A percentile compares a stretch with the other conserved stretches of the same genome.
These are phyloP conservation scores for Allolobophora icterica DNA, from an alignment of 2,888 invertebrate genomes.

Conservation along the genomic window DNA sequence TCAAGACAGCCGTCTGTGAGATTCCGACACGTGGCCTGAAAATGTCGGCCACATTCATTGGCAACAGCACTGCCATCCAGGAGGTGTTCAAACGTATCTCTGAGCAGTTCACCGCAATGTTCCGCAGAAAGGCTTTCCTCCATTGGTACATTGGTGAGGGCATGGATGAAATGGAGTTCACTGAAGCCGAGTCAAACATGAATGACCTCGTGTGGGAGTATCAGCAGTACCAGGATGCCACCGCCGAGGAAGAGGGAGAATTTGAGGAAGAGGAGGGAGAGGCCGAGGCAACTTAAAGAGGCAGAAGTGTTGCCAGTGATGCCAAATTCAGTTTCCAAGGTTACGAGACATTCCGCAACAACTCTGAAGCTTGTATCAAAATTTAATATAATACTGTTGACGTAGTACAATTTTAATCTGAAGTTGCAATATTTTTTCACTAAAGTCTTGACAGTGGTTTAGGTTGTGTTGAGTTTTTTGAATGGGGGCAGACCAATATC, in stretches of 20 bases:
- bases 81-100: constrained; percentile 62
- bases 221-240: constrained; percentile 62
- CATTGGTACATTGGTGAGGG: constrained; percentile 98
- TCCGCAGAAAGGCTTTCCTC: constrained; percentile 83
- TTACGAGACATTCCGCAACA: background rate
- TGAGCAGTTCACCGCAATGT: constrained; percentile 72
- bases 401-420: background rate
- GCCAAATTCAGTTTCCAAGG: constrained; percentile 17
- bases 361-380: background rate
- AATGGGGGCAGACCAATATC: background rate
- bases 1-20: constrained; percentile 87
- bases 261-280: constrained; percentile 31
- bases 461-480: background rate
- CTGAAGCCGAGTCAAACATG: constrained; percentile 94
- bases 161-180: constrained; percentile 97
- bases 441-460: background rate
- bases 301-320: background rate
- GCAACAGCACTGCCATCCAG: constrained; percentile 63
- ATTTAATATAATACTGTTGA: background rate
- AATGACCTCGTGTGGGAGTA: constrained; percentile 70
- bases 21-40: constrained; percentile 82
- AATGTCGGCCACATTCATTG: constrained; percentile 91
- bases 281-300: background rate
- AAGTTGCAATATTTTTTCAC: background rate
- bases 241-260: constrained; percentile 42